phyloP scores from a whole-genome alignment of 2,888 invertebrate genomes.

The Emesis russula region DNA sequence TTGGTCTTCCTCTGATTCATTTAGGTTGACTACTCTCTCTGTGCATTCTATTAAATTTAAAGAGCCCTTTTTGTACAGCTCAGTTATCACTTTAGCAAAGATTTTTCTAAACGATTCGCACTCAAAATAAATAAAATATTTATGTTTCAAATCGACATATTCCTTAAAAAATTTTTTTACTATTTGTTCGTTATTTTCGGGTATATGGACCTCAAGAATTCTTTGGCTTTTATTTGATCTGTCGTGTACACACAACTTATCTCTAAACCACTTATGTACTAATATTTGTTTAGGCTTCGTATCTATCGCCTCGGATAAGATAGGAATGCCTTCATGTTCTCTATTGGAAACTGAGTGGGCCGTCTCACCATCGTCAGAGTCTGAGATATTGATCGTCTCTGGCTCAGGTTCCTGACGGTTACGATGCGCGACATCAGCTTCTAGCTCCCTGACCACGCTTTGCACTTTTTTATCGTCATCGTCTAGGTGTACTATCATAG shows the following conservation, averaged over 20 bases:
- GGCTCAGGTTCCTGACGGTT: no score
- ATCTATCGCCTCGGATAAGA: constrained; percentile 86
- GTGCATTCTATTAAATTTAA: constrained; percentile 51
- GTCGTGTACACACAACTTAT: constrained; percentile 66
- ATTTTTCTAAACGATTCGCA: constrained; percentile 10
- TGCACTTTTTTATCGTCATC: no score
- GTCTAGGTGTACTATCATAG: no score
- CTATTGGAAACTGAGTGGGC: constrained; percentile 40
- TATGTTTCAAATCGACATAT: constrained; percentile 44
- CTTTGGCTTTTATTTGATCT: constrained; percentile 53
- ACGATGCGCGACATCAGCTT: no score
- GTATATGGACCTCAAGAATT: constrained; percentile 84
- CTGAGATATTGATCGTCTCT: no score
- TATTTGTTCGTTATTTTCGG: constrained; percentile 47
- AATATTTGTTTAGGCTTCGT: constrained; percentile 88
- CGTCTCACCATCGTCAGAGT: constrained; percentile 21
- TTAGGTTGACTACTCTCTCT: constrained; percentile 56
- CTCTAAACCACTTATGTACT: constrained; percentile 70
- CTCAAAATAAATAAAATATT: constrained; percentile 67
- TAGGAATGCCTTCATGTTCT: constrained; percentile 78
- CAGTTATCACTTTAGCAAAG: constrained; percentile 28
- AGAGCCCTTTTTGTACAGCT: constrained; percentile 41
- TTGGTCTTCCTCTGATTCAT: no score
- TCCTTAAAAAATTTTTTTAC: constrained; percentile 62
- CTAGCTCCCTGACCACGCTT: no score